A percentile compares a stretch with the other conserved stretches of the same genome.
Conservation (phyloP, 2,797 vertebrate genomes). For the Coccyzus lansbergi region DNA sequence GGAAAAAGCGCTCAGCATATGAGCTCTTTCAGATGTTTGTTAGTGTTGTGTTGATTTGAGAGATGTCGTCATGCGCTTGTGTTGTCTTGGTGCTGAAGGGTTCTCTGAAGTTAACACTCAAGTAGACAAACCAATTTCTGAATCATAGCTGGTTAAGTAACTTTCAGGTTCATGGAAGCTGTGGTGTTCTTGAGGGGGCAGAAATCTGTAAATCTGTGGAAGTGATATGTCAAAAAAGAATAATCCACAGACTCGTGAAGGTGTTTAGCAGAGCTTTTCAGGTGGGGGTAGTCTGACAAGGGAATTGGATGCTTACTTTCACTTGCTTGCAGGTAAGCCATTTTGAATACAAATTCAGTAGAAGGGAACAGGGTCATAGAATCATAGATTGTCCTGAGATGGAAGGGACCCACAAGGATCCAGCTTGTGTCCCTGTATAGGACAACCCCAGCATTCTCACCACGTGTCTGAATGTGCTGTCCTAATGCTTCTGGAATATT, state of each 20-base stretch:
- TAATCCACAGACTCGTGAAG: background rate
- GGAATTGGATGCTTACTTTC: background rate
- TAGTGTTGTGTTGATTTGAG: background rate
- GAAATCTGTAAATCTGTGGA: background rate
- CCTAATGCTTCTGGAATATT: no score
- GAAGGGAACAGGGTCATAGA: background rate
- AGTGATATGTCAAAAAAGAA: background rate
- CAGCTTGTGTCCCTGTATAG: no score
- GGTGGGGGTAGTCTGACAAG: background rate
- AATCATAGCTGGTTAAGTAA: background rate
- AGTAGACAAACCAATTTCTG: background rate
- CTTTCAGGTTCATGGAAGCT: background rate
- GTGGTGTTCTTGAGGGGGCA: background rate
- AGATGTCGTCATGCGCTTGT: background rate
- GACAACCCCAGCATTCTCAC: no score
- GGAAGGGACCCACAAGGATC: no score
- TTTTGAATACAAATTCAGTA: background rate
- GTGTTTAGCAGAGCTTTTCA: background rate
- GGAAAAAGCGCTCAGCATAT: background rate
- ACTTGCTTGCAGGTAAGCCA: background rate
- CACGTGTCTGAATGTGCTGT: no score
- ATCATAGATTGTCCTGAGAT: no score
- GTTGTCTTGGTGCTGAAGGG: background rate
- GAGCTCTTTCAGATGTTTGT: background rate
- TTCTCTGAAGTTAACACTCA: background rate